Evolutionary conservation across 2,797 vertebrate genomes (phyloP).

Genomic region (Natrix natrix): DNA sequence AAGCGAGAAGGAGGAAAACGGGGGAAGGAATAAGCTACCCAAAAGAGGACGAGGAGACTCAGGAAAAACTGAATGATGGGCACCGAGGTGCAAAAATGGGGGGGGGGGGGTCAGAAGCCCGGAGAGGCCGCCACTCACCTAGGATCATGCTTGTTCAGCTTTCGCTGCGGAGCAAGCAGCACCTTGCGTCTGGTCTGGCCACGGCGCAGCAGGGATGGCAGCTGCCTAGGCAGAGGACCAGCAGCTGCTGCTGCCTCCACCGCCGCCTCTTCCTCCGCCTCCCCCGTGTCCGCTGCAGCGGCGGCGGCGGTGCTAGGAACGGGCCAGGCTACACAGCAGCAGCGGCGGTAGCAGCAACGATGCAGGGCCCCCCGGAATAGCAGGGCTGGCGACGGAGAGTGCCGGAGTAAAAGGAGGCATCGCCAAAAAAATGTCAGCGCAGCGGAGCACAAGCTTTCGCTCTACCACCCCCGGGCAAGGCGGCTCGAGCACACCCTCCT

Average conservation of each 20-base stretch:
- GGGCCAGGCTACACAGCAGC: not conserved
- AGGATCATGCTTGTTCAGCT: constrained; percentile 26
- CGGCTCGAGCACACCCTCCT: constrained; percentile 21
- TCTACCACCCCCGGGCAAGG: constrained; percentile 6
- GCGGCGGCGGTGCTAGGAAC: not conserved
- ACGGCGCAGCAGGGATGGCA: constrained; percentile 24
- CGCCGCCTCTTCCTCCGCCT: constrained; percentile 9
- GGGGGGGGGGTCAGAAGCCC: not conserved
- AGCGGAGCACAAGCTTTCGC: not conserved
- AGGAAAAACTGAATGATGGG: not conserved
- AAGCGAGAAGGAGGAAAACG: not conserved
- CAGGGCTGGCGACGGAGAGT: not conserved
- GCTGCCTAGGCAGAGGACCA: not conserved
- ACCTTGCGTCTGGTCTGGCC: constrained; percentile 22
- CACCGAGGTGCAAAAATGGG: not conserved
- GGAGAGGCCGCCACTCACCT: constrained; percentile 15
- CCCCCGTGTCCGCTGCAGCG: constrained; percentile 12
- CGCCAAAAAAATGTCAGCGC: constrained; percentile 22
- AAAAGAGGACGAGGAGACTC: not conserved
- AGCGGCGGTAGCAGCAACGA: not conserved
- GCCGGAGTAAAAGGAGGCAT: constrained; percentile 7
- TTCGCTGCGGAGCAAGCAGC: constrained; percentile 22
- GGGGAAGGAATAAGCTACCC: not conserved
- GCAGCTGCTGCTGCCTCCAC: constrained; percentile 3
- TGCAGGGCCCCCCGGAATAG: not conserved